These are phyloP conservation scores for Aviceda subcristata DNA, from an alignment of 2,113 vertebrate genomes.

Conservation along the genomic window DNA sequence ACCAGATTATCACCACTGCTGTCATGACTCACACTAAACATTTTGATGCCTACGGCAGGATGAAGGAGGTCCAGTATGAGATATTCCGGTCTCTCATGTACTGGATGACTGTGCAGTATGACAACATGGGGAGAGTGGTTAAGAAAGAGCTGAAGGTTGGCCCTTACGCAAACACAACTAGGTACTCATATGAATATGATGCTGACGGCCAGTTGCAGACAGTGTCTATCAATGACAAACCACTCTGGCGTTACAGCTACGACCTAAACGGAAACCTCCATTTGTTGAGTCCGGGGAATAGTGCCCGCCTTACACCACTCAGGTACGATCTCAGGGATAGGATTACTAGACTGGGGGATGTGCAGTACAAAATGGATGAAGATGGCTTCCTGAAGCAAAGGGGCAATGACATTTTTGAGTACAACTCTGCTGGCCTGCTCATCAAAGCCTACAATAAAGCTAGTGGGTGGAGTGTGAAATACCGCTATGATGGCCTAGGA, in stretches of 20 bases:
- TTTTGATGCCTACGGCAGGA: slow-evolving; percentile 94
- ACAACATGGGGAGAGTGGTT: slow-evolving; percentile 98
- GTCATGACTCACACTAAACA: slow-evolving; percentile 99
- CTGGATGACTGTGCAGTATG: slow-evolving; percentile 98
- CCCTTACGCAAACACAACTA: slow-evolving; percentile 96
- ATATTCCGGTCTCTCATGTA: slow-evolving; percentile 98
- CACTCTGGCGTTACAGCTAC: slow-evolving; percentile 96
- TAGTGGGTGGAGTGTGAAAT: slow-evolving; percentile 88
- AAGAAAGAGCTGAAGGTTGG: slow-evolving; percentile 96
- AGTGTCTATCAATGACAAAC: slow-evolving; percentile 95
- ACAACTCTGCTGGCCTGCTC: slow-evolving; percentile 91
- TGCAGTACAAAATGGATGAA: slow-evolving; percentile 93
- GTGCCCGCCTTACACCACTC: slow-evolving; percentile 90
- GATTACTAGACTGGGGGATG: slow-evolving; percentile 92
- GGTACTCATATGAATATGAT: slow-evolving; percentile 95
- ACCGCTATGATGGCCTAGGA: slow-evolving; percentile 93
- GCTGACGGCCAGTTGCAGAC: slow-evolving; percentile 93
- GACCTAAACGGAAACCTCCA: slow-evolving; percentile 97
- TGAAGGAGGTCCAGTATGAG: slow-evolving; percentile 98
- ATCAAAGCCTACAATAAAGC: slow-evolving; percentile 90
- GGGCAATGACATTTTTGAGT: slow-evolving; percentile 93
- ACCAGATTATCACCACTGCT: slow-evolving; percentile 96
- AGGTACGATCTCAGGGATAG: slow-evolving; percentile 92
- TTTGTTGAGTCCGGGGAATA: slow-evolving; percentile 93
- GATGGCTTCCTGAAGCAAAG: slow-evolving; percentile 95